These are phyloP conservation scores for Ramphastos sulfuratus DNA, from an alignment of 2,113 vertebrate species.

Conservation along the genomic window DNA sequence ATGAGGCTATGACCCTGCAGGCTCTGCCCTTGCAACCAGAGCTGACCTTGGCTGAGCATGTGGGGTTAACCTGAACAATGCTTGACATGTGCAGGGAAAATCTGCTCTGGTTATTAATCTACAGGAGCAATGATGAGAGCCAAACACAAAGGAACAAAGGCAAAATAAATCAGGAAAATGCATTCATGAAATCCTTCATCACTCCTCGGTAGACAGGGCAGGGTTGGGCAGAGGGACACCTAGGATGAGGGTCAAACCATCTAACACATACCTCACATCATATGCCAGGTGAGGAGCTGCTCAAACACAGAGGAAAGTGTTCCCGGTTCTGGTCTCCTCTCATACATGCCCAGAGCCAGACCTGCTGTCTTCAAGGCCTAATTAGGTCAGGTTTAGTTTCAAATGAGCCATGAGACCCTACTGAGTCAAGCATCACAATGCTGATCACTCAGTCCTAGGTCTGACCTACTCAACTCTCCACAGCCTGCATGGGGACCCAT, in stretches of 20 bases:
- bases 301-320: neutral
- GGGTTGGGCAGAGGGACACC: neutral
- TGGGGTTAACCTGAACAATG: neutral
- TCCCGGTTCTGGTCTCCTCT: neutral
- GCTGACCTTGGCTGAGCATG: neutral
- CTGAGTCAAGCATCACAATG: neutral
- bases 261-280: fast-evolving
- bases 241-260: neutral
- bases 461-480: neutral
- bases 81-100: neutral
- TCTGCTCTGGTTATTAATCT: neutral
- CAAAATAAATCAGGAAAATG: neutral
- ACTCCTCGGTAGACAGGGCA: neutral
- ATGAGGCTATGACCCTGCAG: neutral
- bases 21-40: neutral
- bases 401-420: neutral
- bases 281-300: neutral
- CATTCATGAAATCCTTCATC: neutral
- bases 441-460: fast-evolving
- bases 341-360: neutral
- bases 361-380: neutral
- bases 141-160: neutral
- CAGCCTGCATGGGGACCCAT: neutral
- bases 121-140: neutral
- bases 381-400: neutral